Evolutionary conservation across 2,797 vertebrate genomes (phyloP), one percentile per base, ranked within the genome.

Genomic region (Psittacula derbiana): DNA sequence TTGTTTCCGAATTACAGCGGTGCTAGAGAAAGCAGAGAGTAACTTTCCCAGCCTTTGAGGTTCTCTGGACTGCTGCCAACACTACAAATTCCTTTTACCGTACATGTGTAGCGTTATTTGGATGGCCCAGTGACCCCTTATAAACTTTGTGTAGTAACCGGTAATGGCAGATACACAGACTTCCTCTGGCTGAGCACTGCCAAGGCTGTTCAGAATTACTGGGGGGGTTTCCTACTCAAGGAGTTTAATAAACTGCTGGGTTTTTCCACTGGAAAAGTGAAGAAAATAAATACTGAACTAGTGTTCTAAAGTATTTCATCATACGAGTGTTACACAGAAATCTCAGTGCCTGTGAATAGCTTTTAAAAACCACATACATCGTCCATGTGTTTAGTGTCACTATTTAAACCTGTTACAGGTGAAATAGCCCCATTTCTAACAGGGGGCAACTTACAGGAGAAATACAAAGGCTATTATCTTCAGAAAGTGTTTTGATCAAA

Each of bases 21-120:
- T 70, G 92, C 91, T 96, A 85, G 19, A 89, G 95, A 94, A 91
- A 92, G 84, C 94, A 94, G 82, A 92, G 69, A 86, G 38, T 16
- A 95, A 95, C 86, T 96, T 97, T 97, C 96, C 97, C 96, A 96
- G 96, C 53, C 19, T 93, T 95, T 95, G 82, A 95, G 91, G 84
- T 71, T 75, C 60, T 55, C 20, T 96, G 97, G 96, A 24, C 12
- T 62, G 67, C 88, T 62, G 94, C 94, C 97, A 95, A 41, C 60
- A 21, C 61, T 46, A 58, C 93, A 90, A n/a, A 95, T 96, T 95
- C 96, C 84, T 96, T 71, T 70, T 19, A 66, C 90, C 30, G 1
- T 72, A 65, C 75, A 88, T 71, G 76, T 40, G 40, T 18, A 69
- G 70, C 7, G 18, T 72, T 94, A 81, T 80, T 88, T 92, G 86